Evolutionary conservation across 2,888 invertebrate genomes (phyloP).

Genomic region (Hybos culiciformis): DNA sequence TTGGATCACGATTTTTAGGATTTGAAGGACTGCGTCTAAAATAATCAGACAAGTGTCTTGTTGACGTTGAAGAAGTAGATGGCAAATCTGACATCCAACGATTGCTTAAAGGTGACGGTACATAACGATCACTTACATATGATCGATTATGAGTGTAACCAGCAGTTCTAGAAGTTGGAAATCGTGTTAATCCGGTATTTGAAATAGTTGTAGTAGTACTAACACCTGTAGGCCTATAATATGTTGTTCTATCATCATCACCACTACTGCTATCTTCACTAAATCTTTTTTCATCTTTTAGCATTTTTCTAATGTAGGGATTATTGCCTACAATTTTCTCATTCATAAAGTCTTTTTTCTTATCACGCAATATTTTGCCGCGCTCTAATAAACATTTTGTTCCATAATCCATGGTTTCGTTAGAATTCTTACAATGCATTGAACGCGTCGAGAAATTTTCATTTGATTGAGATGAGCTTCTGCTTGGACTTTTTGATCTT

Average conservation of each 20-base stretch:
- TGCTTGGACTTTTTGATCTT: slow-evolving; percentile 8
- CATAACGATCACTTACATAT: slow-evolving; percentile 3
- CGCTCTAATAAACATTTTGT: slow-evolving; percentile 30
- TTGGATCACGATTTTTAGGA: slow-evolving; percentile 20
- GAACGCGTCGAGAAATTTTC: background rate
- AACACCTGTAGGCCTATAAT: slow-evolving; percentile 24
- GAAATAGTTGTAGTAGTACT: slow-evolving; percentile 10
- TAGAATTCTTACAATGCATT: slow-evolving; percentile 6
- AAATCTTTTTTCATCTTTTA: slow-evolving; percentile 19
- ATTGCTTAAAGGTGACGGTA: slow-evolving; percentile 6
- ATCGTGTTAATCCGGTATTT: slow-evolving; percentile 17
- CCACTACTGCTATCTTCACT: slow-evolving; percentile 11
- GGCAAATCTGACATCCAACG: no score
- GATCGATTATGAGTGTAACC: slow-evolving; percentile 13
- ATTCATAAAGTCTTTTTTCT: slow-evolving; percentile 33
- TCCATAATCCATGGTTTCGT: slow-evolving; percentile 21
- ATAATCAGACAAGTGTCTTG: slow-evolving; percentile 25
- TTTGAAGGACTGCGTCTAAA: slow-evolving; percentile 26
- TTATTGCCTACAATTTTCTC: slow-evolving; percentile 32
- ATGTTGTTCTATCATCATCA: slow-evolving; percentile 19
- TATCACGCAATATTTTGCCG: slow-evolving; percentile 30
- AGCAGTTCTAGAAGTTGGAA: slow-evolving; percentile 25
- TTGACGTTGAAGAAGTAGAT: slow-evolving; percentile 7
- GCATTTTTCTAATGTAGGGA: slow-evolving; percentile 32
- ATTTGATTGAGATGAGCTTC: slow-evolving; percentile 2